Percentiles rank a stretch among this genome's conserved stretches.
Evolutionary conservation across 2,888 invertebrate genomes (phyloP).

Genomic region (Omphaloscelis lunosa): DNA sequence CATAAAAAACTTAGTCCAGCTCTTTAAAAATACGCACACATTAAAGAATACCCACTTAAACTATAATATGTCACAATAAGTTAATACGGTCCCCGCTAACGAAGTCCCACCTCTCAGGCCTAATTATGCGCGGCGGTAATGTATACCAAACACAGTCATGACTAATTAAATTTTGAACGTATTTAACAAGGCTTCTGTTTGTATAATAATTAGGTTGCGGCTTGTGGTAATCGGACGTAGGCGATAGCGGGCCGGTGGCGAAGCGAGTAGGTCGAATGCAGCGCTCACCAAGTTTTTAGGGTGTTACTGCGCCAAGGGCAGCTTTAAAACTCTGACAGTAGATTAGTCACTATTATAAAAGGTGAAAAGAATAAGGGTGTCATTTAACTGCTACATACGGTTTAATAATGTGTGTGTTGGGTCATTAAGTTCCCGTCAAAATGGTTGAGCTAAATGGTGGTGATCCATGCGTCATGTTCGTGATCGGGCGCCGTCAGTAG

Average conservation of each 20-base stretch:
- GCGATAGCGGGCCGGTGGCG: not conserved
- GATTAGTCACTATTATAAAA: no score
- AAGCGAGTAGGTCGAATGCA: not conserved
- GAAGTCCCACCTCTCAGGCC: not conserved
- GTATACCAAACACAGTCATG: constrained; percentile 28
- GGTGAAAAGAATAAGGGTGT: no score
- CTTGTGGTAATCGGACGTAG: not conserved
- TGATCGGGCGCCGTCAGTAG: no score
- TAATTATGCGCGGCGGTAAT: constrained; percentile 43
- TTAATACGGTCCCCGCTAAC: constrained; percentile 6
- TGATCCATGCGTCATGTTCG: no score
- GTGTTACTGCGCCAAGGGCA: no score
- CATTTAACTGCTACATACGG: no score
- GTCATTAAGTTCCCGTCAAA: no score
- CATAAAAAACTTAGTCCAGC: not conserved
- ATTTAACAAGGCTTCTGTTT: constrained; percentile 39
- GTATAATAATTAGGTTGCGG: not conserved
- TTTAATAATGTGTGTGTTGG: no score
- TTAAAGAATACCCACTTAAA: not conserved
- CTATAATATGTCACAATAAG: not conserved
- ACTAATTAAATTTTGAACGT: constrained; percentile 44
- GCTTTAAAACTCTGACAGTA: no score
- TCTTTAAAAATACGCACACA: not conserved
- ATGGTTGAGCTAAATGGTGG: no score
- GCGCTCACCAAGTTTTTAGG: no score